phyloP scores from a whole-genome alignment of 1,140 invertebrate genomes.

The Pogonognathellus flavescens region DNA sequence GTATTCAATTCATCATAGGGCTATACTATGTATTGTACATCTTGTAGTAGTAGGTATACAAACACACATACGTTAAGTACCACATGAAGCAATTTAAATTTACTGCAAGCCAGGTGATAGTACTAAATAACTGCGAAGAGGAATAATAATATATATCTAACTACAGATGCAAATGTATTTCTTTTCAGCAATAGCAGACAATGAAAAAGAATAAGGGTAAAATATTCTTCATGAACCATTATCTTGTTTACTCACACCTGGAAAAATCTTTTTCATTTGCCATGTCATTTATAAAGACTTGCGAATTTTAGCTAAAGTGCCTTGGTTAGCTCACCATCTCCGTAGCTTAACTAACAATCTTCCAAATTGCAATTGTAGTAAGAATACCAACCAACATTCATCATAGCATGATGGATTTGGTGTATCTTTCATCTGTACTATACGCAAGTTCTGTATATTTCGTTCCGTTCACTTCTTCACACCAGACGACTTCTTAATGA shows the following conservation, averaged over 20 bases:
- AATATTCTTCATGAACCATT: background rate
- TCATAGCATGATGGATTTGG: background rate
- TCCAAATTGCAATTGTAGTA: background rate
- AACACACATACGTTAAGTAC: no score
- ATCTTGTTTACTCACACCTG: conserved; percentile 33
- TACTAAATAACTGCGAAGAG: no score
- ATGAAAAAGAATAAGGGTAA: background rate
- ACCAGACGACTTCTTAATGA: background rate
- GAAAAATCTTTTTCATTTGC: background rate
- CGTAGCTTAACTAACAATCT: conserved; percentile 18
- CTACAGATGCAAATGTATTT: background rate
- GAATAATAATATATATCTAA: no score
- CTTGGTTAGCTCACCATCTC: background rate
- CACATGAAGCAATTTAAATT: no score
- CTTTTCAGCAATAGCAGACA: background rate
- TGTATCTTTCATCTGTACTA: background rate
- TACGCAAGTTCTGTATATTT: background rate
- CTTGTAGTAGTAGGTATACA: no score
- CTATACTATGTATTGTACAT: no score
- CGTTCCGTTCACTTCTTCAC: background rate
- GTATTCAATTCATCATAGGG: no score
- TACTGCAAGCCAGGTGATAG: no score
- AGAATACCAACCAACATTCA: background rate
- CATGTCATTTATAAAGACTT: background rate
- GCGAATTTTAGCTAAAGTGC: background rate